These are phyloP conservation scores for Halichoerus grypus DNA, from an alignment of 2,113 vertebrate species.

Conservation along the genomic window DNA sequence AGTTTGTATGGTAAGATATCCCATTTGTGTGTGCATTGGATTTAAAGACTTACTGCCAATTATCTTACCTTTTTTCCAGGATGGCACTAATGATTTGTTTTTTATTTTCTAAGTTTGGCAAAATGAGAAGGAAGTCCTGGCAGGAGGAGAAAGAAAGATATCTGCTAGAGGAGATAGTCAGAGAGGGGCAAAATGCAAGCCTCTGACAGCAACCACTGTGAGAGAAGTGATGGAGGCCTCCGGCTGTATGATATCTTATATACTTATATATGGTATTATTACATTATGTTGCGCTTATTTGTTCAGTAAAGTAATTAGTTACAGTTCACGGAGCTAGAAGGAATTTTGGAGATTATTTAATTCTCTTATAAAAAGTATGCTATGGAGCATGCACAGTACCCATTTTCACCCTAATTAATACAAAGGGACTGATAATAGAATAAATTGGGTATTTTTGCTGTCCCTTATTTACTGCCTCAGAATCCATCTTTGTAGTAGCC, in stretches of 20 bases:
- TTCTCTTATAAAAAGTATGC: not conserved
- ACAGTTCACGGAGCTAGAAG: not conserved
- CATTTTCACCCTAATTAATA: not conserved
- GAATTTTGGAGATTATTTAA: constrained; percentile 36
- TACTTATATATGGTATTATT: not conserved
- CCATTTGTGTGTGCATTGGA: not conserved
- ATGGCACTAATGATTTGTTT: not conserved
- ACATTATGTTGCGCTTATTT: not conserved
- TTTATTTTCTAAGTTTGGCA: constrained; percentile 34
- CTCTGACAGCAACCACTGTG: not conserved
- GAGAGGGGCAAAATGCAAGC: not conserved
- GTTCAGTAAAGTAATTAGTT: not conserved
- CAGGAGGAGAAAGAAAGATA: not conserved
- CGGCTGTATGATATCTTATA: not conserved
- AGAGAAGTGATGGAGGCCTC: not conserved
- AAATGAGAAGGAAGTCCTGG: not conserved
- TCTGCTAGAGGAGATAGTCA: not conserved
- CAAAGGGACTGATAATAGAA: not conserved
- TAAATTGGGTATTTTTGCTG: constrained; percentile 5
- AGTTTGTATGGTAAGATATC: not conserved
- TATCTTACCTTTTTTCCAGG: not conserved
- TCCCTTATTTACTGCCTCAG: not conserved
- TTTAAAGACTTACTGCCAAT: not conserved
- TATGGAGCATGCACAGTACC: not conserved
- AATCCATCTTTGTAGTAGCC: not conserved